Evolutionary conservation across 2,797 vertebrate genomes (phyloP).

Genomic region (Menidia menidia): DNA sequence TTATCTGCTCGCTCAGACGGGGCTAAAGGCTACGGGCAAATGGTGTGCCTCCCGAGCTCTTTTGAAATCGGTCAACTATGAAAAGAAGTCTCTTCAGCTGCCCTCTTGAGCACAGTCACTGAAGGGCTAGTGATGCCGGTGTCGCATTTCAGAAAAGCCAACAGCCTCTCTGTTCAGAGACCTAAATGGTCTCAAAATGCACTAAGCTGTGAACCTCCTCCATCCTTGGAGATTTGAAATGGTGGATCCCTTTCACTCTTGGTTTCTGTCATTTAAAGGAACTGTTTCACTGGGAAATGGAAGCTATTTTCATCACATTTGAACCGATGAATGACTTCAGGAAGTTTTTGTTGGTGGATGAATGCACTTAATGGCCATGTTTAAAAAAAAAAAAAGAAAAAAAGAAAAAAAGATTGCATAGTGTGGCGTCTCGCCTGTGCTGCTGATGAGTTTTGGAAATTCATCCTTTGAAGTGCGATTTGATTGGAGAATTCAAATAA

Average conservation of each 20-base stretch:
- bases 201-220: constrained; percentile 44
- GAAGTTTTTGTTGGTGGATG: neutral
- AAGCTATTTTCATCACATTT: neutral
- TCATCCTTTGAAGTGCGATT: no score
- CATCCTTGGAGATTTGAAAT: constrained; percentile 41
- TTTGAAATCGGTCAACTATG: constrained; percentile 77
- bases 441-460: no score
- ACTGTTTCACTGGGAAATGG: neutral
- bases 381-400: no score
- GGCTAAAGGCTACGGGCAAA: constrained; percentile 66
- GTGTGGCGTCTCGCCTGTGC: no score
- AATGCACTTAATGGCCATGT: neutral
- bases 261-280: constrained; percentile 7
- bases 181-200: constrained; percentile 59
- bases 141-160: constrained; percentile 72
- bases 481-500: no score
- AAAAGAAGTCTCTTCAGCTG: constrained; percentile 69
- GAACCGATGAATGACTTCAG: neutral
- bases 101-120: constrained; percentile 64
- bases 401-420: no score
- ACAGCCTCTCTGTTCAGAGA: constrained; percentile 60
- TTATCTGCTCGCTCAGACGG: constrained; percentile 68
- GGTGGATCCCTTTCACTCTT: constrained; percentile 27
- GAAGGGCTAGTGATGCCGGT: constrained; percentile 58
- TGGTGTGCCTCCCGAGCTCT: constrained; percentile 61